Evolutionary conservation across 2,888 invertebrate species (phyloP).

Genomic region (Punctoribates punctum): DNA sequence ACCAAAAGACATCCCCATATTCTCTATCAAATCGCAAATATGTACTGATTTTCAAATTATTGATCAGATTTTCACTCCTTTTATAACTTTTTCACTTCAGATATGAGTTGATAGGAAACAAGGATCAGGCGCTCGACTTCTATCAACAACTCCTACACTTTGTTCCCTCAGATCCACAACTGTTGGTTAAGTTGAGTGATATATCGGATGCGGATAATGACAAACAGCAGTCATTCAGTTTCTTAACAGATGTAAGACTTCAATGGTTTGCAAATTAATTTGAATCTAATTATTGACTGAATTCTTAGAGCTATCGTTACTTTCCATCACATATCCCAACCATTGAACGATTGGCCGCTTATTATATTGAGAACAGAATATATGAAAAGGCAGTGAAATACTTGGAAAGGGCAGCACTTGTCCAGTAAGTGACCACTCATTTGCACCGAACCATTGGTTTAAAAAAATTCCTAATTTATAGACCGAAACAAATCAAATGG

Average conservation of each 20-base stretch:
- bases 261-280: not conserved
- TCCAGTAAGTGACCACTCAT: constrained; percentile 57
- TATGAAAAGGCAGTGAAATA: constrained; percentile 79
- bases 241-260: constrained; percentile 66
- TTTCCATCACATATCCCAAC: constrained; percentile 70
- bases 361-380: constrained; percentile 81
- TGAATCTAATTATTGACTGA: not conserved
- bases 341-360: constrained; percentile 82
- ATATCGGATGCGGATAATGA: constrained; percentile 87
- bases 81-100: constrained; percentile 49
- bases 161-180: constrained; percentile 81
- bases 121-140: constrained; percentile 59
- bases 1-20: constrained; percentile 69
- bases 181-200: constrained; percentile 82
- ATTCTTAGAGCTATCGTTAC: constrained; percentile 58
- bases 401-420: constrained; percentile 72
- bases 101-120: constrained; percentile 64
- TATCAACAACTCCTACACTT: constrained; percentile 73
- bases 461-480: constrained; percentile 48
- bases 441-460: not conserved
- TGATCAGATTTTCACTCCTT: not conserved
- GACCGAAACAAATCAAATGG: constrained; percentile 76
- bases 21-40: constrained; percentile 71
- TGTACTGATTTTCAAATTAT: constrained; percentile 54
- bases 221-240: constrained; percentile 80